Evolutionary conservation across 2,113 vertebrate species (phyloP), one percentile per base, ranked within the genome.

Genomic region (Psilopsiagon aymara): DNA sequence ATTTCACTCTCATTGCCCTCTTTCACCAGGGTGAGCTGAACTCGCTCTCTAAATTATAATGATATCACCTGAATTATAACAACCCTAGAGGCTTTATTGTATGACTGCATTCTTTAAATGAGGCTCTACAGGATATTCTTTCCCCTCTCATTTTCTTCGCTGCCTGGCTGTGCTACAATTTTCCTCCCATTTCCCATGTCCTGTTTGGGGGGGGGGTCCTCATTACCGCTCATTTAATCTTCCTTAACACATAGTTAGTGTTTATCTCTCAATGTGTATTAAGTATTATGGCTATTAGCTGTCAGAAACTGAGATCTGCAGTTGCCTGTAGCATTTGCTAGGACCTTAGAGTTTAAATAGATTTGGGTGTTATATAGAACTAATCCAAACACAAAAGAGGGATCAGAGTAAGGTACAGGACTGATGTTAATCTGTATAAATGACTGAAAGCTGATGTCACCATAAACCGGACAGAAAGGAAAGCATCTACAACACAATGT

Each of bases 191-290:
- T 3, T 17, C 8, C 11, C 8, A 4, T 7, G 9, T 4, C 3
- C 4, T 8, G n/a, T 29, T 8, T 46, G 4, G 2, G 2, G 2
- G 2, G 2, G 18, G 1, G 6, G 5, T 23, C 16, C 4, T 76
- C 27, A 81, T 68, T 23, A 17, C 8, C 27, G 3, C 47, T 52
- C 2, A 16, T 84, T 64, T 66, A 29, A 31, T 53, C 6, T 75
- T 86, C 24, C 21, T 79, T 37, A 67, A 79, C 11, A 44, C 6
- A 13, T 0, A 0, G 17, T 46, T 46, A 53, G 2, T 24, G 2
- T 71, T 80, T 83, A 52, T 35, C 14, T 60, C 17, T 27, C 20
- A 6, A 2, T 43, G 6, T 81, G 11, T 1, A 1, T 10, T 77
- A 12, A 4, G 2, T 39, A 10, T 13, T 43, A 41, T 2, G 7